Percentiles rank a stretch among this genome's conserved stretches.
phyloP scores from a whole-genome alignment of 2,113 vertebrate genomes.

The Ondatra zibethicus region DNA sequence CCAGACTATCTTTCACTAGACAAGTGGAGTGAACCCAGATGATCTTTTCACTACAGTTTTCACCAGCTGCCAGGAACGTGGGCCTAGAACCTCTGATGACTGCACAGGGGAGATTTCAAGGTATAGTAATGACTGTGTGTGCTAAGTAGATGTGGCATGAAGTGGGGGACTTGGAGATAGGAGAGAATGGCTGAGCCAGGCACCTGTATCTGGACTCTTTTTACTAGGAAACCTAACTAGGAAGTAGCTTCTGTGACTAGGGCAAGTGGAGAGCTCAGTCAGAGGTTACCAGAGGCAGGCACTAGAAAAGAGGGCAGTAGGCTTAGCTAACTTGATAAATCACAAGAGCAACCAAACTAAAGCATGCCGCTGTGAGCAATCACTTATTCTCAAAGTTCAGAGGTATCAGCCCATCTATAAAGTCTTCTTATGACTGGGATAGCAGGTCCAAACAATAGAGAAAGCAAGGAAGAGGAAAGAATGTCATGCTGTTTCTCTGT shows the following conservation, averaged over 20 bases:
- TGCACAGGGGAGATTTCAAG: background rate
- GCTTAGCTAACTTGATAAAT: constrained; percentile 20
- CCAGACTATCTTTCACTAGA: constrained; percentile 76
- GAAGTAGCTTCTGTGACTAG: too few relatives aligned
- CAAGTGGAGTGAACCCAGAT: constrained; percentile 69
- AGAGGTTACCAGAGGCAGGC: background rate
- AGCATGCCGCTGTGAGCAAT: background rate
- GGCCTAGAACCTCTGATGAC: background rate
- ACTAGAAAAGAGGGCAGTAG: background rate
- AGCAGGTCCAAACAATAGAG: background rate
- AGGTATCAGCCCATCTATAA: background rate
- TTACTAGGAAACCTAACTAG: background rate
- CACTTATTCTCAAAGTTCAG: background rate
- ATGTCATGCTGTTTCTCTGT: background rate
- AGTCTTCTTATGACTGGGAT: constrained; percentile 14
- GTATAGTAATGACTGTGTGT: background rate
- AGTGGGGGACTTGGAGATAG: background rate
- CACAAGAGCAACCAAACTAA: background rate
- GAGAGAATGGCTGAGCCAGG: background rate
- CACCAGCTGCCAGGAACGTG: constrained; percentile 51
- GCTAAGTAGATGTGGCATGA: background rate
- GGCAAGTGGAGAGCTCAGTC: background rate
- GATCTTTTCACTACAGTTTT: constrained; percentile 63
- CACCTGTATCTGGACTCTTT: background rate
- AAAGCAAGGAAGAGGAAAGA: background rate